Evolutionary conservation across 2,888 invertebrate species (phyloP), one percentile per base, ranked within the genome.

Genomic region (Oxycera nigricornis): DNA sequence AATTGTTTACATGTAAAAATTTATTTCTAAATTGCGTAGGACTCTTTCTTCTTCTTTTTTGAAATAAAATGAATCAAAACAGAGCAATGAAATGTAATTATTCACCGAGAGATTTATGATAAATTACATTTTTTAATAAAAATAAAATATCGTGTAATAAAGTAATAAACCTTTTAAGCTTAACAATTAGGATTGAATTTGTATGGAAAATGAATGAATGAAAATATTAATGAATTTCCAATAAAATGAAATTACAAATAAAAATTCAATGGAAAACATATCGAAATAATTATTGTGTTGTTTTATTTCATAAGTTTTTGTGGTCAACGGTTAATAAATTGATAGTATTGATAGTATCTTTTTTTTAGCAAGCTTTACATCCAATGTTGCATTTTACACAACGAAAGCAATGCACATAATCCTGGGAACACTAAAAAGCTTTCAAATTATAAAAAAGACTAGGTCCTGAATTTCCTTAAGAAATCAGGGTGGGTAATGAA

Each of bases 211-310:
- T 24, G 55, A 31, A 22, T n/a, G 55, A 22, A 70, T 52, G 68
- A 50, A 70, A 52, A 68, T 30, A 68, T 26, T 70, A 20, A 52
- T 20, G 24, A 65, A 62, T 30, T 68, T 68, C 22, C 46, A 50
- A 68, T 50, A 50, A n/a, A n/a, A 52, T 26, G 52, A 31, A 70
- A 70, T 70, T 52, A 52, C 31, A 68, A 70, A 70, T 70, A 52
- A 70, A 70, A 41, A 39, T 65, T 67, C 39, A 41, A 70, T n/a
- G 30, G 24, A 46, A 52, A 70, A 70, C 70, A 70, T 70, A 70
- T 70, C 70, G 70, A 70, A 52, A 52, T n/a, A 22, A 24, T 22
- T 7, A 55, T 50, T 14, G 35, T n/a, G 3, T 20, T 55, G 55
- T 55, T 55, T 55, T 55, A 55, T 24, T 55, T 0, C 1, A 11